Base-by-base conservation (phyloP, 2,113 vertebrate genomes). In the Mohoua ochrocephala region DNA sequence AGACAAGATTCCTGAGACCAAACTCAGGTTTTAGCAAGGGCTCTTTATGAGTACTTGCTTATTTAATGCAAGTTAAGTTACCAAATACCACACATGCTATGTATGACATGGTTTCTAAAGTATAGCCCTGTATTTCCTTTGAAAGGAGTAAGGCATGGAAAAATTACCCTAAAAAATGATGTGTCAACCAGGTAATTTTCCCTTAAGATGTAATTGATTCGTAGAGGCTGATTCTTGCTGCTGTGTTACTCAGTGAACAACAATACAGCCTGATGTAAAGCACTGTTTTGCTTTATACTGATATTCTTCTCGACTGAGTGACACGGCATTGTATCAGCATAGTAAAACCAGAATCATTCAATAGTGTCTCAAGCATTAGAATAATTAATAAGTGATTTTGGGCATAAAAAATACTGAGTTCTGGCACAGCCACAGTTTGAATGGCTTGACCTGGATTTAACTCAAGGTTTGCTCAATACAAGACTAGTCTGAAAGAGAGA, bases 101-200 rank as follows among this genome's bases (percentile, higher is more conserved):
- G 17, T 50, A 23, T 74, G 80, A 63, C 24, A 59, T 75, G 44
- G 27, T 67, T 95, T 93, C 52, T 91, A 44, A 93, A 93, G 37
- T 77, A 90, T 64, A 80, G 70, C 22, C 47, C 71, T 90, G 31
- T 54, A 56, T 80, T 92, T 96, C 52, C 33, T 94, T 94, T 94
- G n/a, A 44, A 86, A 91, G 44, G 39, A 83, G 11, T 61, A 64
- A 87, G 74, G 59, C 50, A 63, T 59, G 30, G 50, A 93, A 87
- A 94, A 93, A 86, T 84, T 80, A 10, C 56, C 49, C 77, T 86
- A 60, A 95, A 79, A 69, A 90, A 88, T 74, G 21, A 59, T 84
- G 50, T 70, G 52, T 85, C 82, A 84, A 37, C 15, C 31, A 68
- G 37, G 63, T 93, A 70, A 56, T 91, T 91, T 88, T 71, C 75